Percentiles rank a stretch among this genome's conserved stretches.
phyloP scores from a whole-genome alignment of 2,888 invertebrate species.

The Dicranocentrus wangi region DNA sequence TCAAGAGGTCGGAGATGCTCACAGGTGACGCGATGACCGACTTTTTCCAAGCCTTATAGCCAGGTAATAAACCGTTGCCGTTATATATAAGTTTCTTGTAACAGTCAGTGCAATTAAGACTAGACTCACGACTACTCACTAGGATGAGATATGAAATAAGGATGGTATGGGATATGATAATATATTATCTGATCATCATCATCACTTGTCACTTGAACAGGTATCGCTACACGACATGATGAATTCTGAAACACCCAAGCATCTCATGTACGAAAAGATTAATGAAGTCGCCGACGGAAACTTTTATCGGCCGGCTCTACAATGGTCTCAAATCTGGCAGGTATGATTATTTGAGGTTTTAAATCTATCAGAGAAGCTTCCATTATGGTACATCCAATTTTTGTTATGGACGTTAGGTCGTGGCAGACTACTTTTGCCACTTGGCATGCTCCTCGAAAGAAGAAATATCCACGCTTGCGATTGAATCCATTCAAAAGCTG shows the following conservation, averaged over 20 bases:
- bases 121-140: not conserved
- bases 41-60: conserved; percentile 67
- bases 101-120: not conserved
- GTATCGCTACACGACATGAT: conserved; percentile 67
- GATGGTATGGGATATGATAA: conserved; percentile 7
- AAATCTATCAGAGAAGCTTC: too few relatives aligned
- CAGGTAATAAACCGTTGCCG: conserved; percentile 56
- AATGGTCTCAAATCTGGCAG: conserved; percentile 69
- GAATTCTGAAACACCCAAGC: conserved; percentile 62
- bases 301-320: conserved; percentile 60
- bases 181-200: not conserved
- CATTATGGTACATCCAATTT: not conserved
- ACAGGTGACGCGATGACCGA: conserved; percentile 66
- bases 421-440: conserved; percentile 66
- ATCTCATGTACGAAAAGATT: conserved; percentile 67
- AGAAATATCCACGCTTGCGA: conserved; percentile 66
- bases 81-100: not conserved
- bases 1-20: conserved; percentile 59
- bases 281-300: conserved; percentile 66
- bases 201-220: conserved; percentile 8
- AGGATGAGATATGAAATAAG: too few relatives aligned
- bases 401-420: conserved; percentile 49
- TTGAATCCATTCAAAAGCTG: conserved; percentile 65
- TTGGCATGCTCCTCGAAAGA: conserved; percentile 69
- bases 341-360: too few relatives aligned